Conservation (phyloP, 2,888 invertebrate genomes). For the Argyra leucocephala region DNA sequence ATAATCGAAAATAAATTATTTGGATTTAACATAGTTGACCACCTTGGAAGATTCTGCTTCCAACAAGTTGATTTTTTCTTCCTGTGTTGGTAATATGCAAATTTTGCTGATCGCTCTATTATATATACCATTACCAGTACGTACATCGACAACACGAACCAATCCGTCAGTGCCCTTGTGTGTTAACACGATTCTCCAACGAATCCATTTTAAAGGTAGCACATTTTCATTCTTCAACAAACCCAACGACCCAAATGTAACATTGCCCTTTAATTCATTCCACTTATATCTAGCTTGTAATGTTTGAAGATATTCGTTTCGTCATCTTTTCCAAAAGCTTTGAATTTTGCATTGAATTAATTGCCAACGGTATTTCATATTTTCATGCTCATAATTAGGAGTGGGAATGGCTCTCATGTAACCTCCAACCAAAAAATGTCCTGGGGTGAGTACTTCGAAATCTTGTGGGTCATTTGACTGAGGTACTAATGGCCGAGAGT, state of each 20-base stretch:
- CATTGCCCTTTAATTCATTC: not conserved
- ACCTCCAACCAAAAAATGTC: conserved; percentile 1
- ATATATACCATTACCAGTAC: not conserved
- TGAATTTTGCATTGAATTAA: not conserved
- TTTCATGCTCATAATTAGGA: not conserved
- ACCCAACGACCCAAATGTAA: not conserved
- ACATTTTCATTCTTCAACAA: not conserved
- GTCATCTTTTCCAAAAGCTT: not conserved
- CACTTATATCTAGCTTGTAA: not conserved
- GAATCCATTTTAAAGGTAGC: not conserved
- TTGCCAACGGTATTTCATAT: not conserved
- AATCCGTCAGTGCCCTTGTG: not conserved
- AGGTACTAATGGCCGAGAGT: not conserved
- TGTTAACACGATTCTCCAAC: not conserved
- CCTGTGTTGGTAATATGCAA: too few relatives aligned
- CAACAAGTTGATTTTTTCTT: too few relatives aligned
- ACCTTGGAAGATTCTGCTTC: too few relatives aligned
- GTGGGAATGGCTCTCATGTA: not conserved
- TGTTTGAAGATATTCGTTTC: not conserved
- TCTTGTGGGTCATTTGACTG: not conserved
- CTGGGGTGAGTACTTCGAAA: not conserved
- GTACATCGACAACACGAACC: not conserved
- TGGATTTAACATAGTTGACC: too few relatives aligned
- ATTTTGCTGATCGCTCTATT: conserved; percentile 1
- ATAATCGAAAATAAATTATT: too few relatives aligned